A percentile compares a stretch with the other conserved stretches of the same genome.
phyloP scores from a whole-genome alignment of 2,113 vertebrate genomes.

The Caretta caretta region DNA sequence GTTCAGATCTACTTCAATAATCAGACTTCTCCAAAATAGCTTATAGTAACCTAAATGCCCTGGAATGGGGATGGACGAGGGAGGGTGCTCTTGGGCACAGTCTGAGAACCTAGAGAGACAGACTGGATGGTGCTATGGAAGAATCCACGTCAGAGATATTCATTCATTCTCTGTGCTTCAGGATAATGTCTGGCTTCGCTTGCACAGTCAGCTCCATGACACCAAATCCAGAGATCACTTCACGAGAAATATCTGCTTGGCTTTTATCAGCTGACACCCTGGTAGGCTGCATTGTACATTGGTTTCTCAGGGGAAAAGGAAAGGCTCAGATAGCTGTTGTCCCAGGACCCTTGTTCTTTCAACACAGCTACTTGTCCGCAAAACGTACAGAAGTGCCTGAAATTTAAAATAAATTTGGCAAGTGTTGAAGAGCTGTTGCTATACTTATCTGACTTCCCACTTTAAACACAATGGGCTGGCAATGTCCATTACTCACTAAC shows the following conservation, averaged over 20 bases:
- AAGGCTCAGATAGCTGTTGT: conserved; percentile 34
- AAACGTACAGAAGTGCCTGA: not conserved
- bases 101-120: not conserved
- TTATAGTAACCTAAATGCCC: not conserved
- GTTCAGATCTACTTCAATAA: not conserved
- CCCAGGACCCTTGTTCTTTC: not conserved
- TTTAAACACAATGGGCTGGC: conserved; percentile 6
- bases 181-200: not conserved
- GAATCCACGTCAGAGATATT: not conserved
- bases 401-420: conserved; percentile 10
- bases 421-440: conserved; percentile 2
- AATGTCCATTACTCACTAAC: not conserved
- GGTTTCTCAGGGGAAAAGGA: conserved; percentile 59
- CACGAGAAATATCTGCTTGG: not conserved
- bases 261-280: conserved; percentile 58
- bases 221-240: conserved; percentile 7
- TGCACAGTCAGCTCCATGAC: accelerated
- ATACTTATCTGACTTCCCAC: conserved; percentile 27
- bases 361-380: conserved; percentile 39
- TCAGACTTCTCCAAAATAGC: not conserved
- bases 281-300: not conserved
- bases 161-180: not conserved
- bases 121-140: not conserved
- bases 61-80: not conserved
- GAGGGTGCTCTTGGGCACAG: accelerated